Percentiles rank a stretch among this genome's conserved stretches.
Evolutionary conservation across 2,888 invertebrate species (phyloP).

Genomic region (Trichopoda pennipes): DNA sequence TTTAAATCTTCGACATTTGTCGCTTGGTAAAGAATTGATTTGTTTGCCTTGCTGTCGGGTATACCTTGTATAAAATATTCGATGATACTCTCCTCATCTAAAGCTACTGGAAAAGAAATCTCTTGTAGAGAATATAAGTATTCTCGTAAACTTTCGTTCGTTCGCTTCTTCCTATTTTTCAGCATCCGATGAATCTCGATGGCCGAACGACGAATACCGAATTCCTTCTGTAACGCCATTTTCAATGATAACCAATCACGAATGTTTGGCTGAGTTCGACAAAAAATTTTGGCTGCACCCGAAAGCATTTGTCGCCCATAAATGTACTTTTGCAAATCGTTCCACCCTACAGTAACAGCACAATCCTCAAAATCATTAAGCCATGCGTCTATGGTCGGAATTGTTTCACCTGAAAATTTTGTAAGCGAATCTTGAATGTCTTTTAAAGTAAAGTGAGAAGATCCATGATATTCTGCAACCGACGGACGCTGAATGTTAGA

Average conservation of each 20-base stretch:
- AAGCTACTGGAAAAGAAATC: no score
- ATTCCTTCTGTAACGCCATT: no score
- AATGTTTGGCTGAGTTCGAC: slow-evolving; percentile 44
- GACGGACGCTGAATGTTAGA: no score
- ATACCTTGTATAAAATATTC: neutral
- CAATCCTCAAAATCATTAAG: slow-evolving; percentile 55
- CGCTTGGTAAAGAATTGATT: neutral
- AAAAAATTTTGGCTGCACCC: slow-evolving; percentile 62
- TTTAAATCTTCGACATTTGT: neutral
- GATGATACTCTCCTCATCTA: neutral
- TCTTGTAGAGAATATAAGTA: slow-evolving; percentile 10
- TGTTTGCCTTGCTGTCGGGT: neutral
- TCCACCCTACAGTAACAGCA: slow-evolving; percentile 19
- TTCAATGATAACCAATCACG: slow-evolving; percentile 34
- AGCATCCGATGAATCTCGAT: no score
- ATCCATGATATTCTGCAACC: no score
- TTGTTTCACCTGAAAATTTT: slow-evolving; percentile 10
- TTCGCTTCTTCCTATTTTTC: neutral
- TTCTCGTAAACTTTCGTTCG: neutral
- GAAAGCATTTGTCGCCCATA: slow-evolving; percentile 52
- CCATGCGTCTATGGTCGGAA: slow-evolving; percentile 35
- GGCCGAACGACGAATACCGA: no score
- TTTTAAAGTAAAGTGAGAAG: no score
- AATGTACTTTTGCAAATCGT: slow-evolving; percentile 54
- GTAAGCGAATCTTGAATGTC: neutral